Percentiles rank a stretch among this genome's conserved stretches.
phyloP scores from a whole-genome alignment of 2,113 vertebrate genomes.

The Oenanthe melanoleuca region DNA sequence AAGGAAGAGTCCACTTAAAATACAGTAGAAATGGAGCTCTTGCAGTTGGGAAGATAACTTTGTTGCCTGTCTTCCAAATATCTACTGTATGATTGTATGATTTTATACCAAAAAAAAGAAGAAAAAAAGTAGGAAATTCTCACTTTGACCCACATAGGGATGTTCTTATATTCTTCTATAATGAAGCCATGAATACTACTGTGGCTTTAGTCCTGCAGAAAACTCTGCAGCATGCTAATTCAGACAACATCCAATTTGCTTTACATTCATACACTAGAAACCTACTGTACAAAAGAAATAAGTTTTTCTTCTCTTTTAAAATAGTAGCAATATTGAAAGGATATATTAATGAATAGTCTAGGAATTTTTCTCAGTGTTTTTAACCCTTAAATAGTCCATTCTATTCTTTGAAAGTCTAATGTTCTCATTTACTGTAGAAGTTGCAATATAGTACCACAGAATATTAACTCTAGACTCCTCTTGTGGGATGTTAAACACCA shows the following conservation, averaged over 20 bases:
- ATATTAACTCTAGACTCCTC: neutral
- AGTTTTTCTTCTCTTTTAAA: neutral
- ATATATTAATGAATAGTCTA: neutral
- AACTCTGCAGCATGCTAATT: neutral
- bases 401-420: neutral
- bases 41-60: neutral
- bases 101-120: neutral
- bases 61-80: neutral
- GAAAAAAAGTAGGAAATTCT: neutral
- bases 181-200: neutral
- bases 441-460: neutral
- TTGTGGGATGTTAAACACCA: neutral
- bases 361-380: neutral
- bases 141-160: neutral
- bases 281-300: neutral
- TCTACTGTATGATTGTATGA: neutral
- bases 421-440: neutral
- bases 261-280: neutral
- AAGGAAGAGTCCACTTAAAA: neutral
- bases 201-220: neutral
- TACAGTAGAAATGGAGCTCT: neutral
- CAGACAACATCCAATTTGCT: neutral
- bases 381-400: neutral
- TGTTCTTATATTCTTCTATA: neutral
- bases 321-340: neutral